Evolutionary conservation across 2,888 invertebrate species (phyloP).

Genomic region (Anagyrus pseudococci): DNA sequence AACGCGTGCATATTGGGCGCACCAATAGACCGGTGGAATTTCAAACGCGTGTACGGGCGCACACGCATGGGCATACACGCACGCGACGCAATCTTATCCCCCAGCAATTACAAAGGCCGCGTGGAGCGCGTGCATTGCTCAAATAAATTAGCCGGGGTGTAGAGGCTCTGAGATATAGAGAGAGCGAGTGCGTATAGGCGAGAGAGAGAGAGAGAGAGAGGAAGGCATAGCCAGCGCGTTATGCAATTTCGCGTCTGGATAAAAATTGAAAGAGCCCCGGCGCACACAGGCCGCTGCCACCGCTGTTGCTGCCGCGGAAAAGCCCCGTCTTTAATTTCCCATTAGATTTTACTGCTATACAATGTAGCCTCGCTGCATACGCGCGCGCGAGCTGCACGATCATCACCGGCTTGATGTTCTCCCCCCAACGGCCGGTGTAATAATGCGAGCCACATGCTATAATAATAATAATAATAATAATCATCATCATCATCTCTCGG

Average conservation of each 20-base stretch:
- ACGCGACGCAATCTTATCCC: not conserved
- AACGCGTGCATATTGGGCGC: too few species aligned
- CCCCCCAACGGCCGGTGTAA: too few species aligned
- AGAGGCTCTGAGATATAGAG: too few species aligned
- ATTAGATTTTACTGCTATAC: constrained; percentile 30
- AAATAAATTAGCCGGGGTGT: constrained; percentile 28
- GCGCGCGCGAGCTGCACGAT: not conserved
- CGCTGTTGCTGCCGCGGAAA: not conserved
- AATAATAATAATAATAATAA: constrained; percentile 17
- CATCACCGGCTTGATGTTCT: not conserved
- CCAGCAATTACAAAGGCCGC: too few species aligned
- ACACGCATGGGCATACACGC: not conserved
- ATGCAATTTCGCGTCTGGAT: constrained; percentile 17
- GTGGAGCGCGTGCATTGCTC: constrained; percentile 1
- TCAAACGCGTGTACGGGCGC: not conserved
- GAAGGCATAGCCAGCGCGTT: constrained; percentile 10
- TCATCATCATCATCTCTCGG: constrained; percentile 13
- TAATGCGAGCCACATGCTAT: not conserved
- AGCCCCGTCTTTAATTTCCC: constrained; percentile 28
- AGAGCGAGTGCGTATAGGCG: too few species aligned
- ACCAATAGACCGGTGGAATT: not conserved
- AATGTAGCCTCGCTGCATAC: constrained; percentile 15
- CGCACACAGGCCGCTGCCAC: not conserved
- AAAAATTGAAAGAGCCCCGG: constrained; percentile 13
- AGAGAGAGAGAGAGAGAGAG: too few species aligned